These are phyloP conservation scores for Varecia variegata DNA, from an alignment of 2,797 vertebrate genomes.

Conservation along the genomic window DNA sequence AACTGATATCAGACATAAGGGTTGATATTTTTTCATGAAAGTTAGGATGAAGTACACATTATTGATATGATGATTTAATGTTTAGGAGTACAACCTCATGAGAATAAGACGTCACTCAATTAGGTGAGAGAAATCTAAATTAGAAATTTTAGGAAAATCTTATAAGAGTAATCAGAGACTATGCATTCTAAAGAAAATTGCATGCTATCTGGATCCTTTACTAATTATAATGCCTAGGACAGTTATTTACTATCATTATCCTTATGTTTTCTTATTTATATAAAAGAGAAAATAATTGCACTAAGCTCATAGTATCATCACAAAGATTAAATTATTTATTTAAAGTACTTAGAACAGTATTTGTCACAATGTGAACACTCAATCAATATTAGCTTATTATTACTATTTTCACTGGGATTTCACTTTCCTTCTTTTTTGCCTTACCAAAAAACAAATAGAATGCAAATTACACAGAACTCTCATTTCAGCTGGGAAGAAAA, in stretches of 20 bases:
- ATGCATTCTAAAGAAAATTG: background rate
- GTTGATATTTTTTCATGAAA: background rate
- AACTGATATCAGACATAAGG: background rate
- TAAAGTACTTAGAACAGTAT: background rate
- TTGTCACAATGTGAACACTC: background rate
- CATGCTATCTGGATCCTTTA: background rate
- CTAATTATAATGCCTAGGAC: background rate
- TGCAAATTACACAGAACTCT: background rate
- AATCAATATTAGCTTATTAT: background rate
- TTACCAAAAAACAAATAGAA: background rate
- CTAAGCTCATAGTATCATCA: background rate
- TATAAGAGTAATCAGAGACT: background rate
- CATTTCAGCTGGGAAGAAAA: background rate
- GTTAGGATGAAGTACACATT: background rate
- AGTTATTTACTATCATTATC: background rate
- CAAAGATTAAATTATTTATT: background rate
- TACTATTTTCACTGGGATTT: background rate
- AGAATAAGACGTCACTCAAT: background rate
- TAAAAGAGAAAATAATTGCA: background rate
- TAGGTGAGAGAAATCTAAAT: background rate
- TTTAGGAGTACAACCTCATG: background rate
- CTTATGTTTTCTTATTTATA: background rate
- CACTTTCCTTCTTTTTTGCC: background rate
- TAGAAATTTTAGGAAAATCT: background rate
- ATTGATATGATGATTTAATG: background rate